Evolutionary conservation across 1,140 invertebrate genomes (phyloP).

Genomic region (Pseudomyrmex concolor): DNA sequence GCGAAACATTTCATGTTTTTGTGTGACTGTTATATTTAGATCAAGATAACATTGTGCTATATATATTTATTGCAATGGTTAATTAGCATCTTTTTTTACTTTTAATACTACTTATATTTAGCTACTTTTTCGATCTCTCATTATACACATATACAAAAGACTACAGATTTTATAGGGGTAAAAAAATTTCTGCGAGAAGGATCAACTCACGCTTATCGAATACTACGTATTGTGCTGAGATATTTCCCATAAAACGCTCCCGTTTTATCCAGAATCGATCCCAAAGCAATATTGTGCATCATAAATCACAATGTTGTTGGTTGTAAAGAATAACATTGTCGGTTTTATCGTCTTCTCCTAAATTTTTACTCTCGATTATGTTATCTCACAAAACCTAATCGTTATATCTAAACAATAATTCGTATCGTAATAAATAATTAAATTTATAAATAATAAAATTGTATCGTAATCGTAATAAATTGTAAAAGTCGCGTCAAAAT

Average conservation of each 20-base stretch:
- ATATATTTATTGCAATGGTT: no score
- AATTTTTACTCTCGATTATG: not conserved
- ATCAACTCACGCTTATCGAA: conserved; percentile 15
- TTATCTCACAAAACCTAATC: not conserved
- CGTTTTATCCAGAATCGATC: conserved; percentile 40
- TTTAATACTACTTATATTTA: no score
- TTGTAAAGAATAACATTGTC: conserved; percentile 44
- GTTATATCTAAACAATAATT: not conserved
- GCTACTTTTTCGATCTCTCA: no score
- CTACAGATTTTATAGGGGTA: not conserved
- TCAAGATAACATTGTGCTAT: no score
- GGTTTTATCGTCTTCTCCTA: conserved; percentile 16
- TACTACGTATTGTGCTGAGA: conserved; percentile 7
- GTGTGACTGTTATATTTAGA: no score
- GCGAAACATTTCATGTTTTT: no score
- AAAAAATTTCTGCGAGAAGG: not conserved
- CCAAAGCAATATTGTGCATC: conserved; percentile 29
- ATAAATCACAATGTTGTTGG: conserved; percentile 55
- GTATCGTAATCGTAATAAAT: no score
- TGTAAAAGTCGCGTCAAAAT: not conserved
- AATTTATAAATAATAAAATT: no score
- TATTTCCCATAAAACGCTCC: conserved; percentile 55
- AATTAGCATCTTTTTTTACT: no score
- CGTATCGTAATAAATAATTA: no score
- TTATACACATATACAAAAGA: no score